These are phyloP conservation scores for Nibea coibor DNA, from an alignment of 2,113 vertebrate genomes.

Conservation along the genomic window DNA sequence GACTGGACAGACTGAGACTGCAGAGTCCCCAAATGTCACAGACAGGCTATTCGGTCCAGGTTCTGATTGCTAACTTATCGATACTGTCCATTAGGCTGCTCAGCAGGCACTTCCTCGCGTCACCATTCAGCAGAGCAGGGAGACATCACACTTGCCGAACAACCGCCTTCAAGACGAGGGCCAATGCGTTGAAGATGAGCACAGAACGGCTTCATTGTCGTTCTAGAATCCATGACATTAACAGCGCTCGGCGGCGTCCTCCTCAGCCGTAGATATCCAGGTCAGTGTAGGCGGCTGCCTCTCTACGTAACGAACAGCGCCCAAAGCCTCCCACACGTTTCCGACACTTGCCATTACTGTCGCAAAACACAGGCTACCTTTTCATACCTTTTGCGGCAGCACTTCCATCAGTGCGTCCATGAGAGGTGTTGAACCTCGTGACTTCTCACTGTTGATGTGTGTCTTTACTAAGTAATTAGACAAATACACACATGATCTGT, in stretches of 20 bases:
- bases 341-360: slow-evolving; percentile 54
- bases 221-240: slow-evolving; percentile 25
- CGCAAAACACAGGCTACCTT: slow-evolving; percentile 38
- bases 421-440: too few relatives aligned
- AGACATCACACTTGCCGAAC: neutral
- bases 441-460: too few relatives aligned
- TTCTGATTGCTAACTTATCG: slow-evolving; percentile 18
- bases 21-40: neutral
- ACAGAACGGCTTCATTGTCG: neutral
- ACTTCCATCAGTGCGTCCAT: too few relatives aligned
- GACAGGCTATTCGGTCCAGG: neutral
- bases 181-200: neutral
- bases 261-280: slow-evolving; percentile 50
- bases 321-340: slow-evolving; percentile 53
- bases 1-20: neutral
- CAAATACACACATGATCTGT: too few relatives aligned
- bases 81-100: slow-evolving; percentile 20
- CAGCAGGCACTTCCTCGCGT: slow-evolving; percentile 8
- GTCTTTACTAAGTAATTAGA: too few relatives aligned
- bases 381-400: slow-evolving; percentile 17
- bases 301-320: slow-evolving; percentile 48
- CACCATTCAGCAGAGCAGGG: neutral
- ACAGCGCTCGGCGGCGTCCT: neutral
- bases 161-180: neutral
- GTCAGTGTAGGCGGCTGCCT: slow-evolving; percentile 51